These are phyloP conservation scores for Thera britannica DNA, from an alignment of 2,888 invertebrate species.

Conservation along the genomic window DNA sequence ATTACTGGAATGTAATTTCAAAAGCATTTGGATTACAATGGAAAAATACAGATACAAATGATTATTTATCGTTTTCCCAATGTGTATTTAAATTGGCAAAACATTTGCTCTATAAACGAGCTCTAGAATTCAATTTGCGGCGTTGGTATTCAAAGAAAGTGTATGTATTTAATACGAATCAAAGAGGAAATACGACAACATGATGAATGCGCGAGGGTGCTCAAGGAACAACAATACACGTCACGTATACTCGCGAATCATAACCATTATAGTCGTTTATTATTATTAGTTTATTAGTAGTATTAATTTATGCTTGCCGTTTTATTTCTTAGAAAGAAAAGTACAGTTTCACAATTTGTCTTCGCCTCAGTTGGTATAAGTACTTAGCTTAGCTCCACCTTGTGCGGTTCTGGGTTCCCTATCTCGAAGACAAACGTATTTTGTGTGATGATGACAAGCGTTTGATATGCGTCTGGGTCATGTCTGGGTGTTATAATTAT, in stretches of 20 bases:
- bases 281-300: no score
- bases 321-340: conserved; percentile 46
- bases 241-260: conserved; percentile 71
- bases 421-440: no score
- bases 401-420: no score
- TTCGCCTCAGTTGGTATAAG: no score
- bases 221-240: conserved; percentile 64
- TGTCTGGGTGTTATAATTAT: no score
- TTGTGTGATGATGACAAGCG: no score
- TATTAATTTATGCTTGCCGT: conserved; percentile 69
- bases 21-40: conserved; percentile 22
- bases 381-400: no score
- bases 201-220: conserved; percentile 61
- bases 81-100: conserved; percentile 9
- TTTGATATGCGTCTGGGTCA: no score
- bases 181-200: conserved; percentile 50
- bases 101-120: neutral
- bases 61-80: conserved; percentile 11
- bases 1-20: conserved; percentile 21
- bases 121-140: conserved; percentile 8
- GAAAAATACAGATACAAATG: conserved; percentile 10
- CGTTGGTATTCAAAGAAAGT: conserved; percentile 10
- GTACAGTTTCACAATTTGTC: conserved; percentile 3
- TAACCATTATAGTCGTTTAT: conserved; percentile 72
- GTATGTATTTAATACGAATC: conserved; percentile 35